phyloP scores from a whole-genome alignment of 2,797 vertebrate species.

The Heterohyrax brucei region DNA sequence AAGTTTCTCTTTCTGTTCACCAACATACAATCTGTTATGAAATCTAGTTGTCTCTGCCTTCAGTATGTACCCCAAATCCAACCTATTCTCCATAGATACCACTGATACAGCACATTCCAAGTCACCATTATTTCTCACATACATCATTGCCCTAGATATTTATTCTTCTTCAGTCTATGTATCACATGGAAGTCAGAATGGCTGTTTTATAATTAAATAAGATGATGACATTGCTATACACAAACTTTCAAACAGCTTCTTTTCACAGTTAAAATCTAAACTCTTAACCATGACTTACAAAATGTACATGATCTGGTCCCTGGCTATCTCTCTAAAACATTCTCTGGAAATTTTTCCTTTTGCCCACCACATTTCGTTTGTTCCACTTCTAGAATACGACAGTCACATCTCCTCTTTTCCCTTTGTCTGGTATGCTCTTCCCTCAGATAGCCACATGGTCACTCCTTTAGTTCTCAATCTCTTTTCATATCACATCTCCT shows the following conservation, averaged over 20 bases:
- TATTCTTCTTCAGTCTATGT: background rate
- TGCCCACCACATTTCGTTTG: background rate
- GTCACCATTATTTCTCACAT: background rate
- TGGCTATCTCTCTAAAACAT: background rate
- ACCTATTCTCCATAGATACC: background rate
- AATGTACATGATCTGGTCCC: background rate
- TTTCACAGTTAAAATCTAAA: constrained; percentile 57
- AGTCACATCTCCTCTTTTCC: background rate
- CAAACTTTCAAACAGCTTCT: background rate
- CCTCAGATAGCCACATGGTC: background rate
- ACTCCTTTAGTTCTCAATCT: background rate
- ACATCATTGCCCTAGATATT: background rate
- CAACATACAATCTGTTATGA: background rate
- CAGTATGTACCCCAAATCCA: background rate
- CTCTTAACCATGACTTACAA: background rate
- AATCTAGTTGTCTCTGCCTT: background rate
- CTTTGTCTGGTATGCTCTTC: background rate
- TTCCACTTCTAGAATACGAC: background rate
- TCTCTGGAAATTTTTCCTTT: background rate
- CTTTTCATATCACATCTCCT: background rate
- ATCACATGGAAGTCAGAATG: background rate
- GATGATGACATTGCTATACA: background rate
- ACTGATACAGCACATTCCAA: too few species aligned
- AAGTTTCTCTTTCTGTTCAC: background rate
- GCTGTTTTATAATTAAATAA: constrained; percentile 38